Evolutionary conservation across 2,888 invertebrate genomes (phyloP), one percentile per base, ranked within the genome.

Genomic region (Callyntrura guangdongensis): DNA sequence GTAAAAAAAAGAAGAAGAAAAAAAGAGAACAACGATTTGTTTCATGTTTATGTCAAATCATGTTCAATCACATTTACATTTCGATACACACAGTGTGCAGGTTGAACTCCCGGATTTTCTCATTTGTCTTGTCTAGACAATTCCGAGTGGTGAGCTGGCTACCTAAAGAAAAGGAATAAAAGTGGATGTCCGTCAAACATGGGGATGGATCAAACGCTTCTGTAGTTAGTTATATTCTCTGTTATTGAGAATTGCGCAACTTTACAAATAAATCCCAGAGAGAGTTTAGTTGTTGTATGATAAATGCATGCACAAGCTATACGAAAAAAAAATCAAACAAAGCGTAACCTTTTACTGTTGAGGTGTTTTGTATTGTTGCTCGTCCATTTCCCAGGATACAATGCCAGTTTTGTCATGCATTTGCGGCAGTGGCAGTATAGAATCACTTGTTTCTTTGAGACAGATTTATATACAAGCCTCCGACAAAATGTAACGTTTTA

Each of bases 71-170:
- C 90, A 64, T 36, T 82, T 86, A 59, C 25, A 49, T 77, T 77
- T 59, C 14, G 81, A 81, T 47, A 72, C 86, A 64, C 81, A 86
- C 83, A 81, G 86, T 64, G 90, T 86, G 83, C 72, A 74, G 67
- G 86, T 86, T 59, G 86, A 86, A 90, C 90, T 90, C 90, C 90
- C 90, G 86, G 90, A 86, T 90, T 90, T 90, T 90, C 90, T 83
- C 90, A 90, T 90, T 86, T 86, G 82, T 90, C 90, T 90, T 86
- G 81, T 77, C 89, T 85, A 81, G 27, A 81, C 59, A 9, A n/a
- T n/a, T 14, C 72, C 20, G 47, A 45, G 17, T 5, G 53, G 53
- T 9, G n/a, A n/a, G n/a, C 14, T 5, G 2, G n/a, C 53, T 5
- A 12, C 53, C 1, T 53, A 14, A n/a, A 53, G 53, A 53, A 53